Evolutionary conservation across 2,888 invertebrate species (phyloP).

Genomic region (Philaethria dido): DNA sequence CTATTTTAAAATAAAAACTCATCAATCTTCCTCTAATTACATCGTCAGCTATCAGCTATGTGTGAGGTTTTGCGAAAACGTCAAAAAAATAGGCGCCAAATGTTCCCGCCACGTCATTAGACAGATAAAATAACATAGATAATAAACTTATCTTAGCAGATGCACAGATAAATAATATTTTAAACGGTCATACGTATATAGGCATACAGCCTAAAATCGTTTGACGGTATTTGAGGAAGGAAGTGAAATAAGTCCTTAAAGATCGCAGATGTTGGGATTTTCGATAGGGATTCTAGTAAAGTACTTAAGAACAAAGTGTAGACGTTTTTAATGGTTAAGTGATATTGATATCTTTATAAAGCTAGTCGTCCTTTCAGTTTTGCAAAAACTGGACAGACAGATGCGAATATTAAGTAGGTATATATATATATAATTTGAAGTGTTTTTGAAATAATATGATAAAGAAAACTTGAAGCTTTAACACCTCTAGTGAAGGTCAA

Average conservation of each 20-base stretch:
- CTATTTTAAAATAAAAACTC: conserved; percentile 24
- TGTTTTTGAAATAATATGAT: neutral
- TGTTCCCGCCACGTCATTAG: conserved; percentile 66
- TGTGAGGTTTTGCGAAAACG: conserved; percentile 62
- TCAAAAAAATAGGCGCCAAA: conserved; percentile 65
- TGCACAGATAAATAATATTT: conserved; percentile 47
- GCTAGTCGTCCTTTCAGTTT: neutral
- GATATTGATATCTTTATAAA: conserved; percentile 19
- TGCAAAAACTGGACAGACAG: conserved; percentile 16
- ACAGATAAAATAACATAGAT: conserved; percentile 61
- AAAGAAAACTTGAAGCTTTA: conserved; percentile 4
- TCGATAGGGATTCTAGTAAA: conserved; percentile 38
- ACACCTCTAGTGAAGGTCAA: conserved; percentile 1
- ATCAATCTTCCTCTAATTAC: conserved; percentile 55
- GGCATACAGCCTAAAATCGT: conserved; percentile 29
- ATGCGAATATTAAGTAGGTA: neutral
- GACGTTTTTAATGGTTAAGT: conserved; percentile 22
- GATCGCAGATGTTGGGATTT: conserved; percentile 45
- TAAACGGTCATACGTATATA: conserved; percentile 22
- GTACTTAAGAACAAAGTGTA: conserved; percentile 27
- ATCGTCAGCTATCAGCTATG: conserved; percentile 59
- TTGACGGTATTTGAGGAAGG: conserved; percentile 47
- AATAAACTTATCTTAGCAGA: conserved; percentile 62
- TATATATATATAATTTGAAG: neutral
- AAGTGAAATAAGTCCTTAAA: conserved; percentile 46